phyloP scores from a whole-genome alignment of 2,113 vertebrate genomes.

The Malurus cyaneus region DNA sequence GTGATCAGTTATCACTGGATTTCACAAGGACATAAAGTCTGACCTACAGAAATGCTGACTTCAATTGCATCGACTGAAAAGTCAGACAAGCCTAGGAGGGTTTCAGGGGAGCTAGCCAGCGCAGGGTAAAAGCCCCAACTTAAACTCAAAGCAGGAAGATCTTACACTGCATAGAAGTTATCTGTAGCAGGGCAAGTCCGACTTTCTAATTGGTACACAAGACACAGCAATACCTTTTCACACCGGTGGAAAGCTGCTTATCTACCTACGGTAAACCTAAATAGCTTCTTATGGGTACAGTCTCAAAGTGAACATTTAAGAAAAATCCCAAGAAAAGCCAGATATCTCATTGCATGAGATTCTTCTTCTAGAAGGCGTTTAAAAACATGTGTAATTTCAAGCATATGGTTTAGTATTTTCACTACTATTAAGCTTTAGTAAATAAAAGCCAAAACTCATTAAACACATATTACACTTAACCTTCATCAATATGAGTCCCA shows the following conservation, averaged over 20 bases:
- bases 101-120: not conserved
- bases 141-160: not conserved
- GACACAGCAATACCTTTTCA: not conserved
- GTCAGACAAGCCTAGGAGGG: not conserved
- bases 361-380: not conserved
- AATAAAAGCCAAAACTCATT: slow-evolving; percentile 58
- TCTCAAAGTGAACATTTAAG: not conserved
- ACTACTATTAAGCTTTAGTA: not conserved
- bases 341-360: not conserved
- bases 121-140: not conserved
- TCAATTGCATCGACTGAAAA: not conserved
- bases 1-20: not conserved
- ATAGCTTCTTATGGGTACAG: not conserved
- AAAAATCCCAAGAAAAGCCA: not conserved
- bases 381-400: slow-evolving; percentile 6
- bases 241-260: not conserved
- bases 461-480: slow-evolving; percentile 35
- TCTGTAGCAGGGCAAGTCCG: not conserved
- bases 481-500: slow-evolving; percentile 28
- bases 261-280: not conserved
- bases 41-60: not conserved
- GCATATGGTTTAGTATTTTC: slow-evolving; percentile 43
- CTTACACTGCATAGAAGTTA: not conserved
- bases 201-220: not conserved
- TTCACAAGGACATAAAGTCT: not conserved